Conservation (phyloP, 2,888 invertebrate species). For the Cryptocephalus primarius region DNA sequence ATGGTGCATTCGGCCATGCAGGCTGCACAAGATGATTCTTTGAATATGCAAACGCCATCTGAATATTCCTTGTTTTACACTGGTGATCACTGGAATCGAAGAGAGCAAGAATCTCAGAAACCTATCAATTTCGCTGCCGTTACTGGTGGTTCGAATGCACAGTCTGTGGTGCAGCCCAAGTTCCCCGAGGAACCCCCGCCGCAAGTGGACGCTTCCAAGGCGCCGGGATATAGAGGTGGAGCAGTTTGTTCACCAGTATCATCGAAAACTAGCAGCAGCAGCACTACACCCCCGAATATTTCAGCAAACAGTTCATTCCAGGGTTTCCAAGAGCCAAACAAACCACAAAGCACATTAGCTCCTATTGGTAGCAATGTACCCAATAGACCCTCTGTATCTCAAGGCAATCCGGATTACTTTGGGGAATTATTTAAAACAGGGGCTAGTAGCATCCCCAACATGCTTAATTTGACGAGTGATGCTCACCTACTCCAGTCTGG, state of each 20-base stretch:
- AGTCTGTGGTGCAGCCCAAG: constrained; percentile 31
- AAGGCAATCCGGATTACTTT: constrained; percentile 16
- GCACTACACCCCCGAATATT: constrained; percentile 42
- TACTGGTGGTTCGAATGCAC: constrained; percentile 42
- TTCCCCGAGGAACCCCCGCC: constrained; percentile 45
- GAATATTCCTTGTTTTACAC: constrained; percentile 88
- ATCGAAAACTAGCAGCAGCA: constrained; percentile 46
- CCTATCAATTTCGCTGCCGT: constrained; percentile 64
- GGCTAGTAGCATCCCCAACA: constrained; percentile 29
- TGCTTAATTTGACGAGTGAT: constrained; percentile 38
- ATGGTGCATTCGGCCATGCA: constrained; percentile 20
- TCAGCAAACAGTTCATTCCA: constrained; percentile 21
- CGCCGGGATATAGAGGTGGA: constrained; percentile 79
- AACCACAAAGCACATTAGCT: constrained; percentile 24
- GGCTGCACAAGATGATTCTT: constrained; percentile 6
- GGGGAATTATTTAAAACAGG: constrained; percentile 18
- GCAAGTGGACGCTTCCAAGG: constrained; percentile 78
- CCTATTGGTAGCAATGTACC: constrained; percentile 32
- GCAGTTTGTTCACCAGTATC: constrained; percentile 68
- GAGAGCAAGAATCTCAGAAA: constrained; percentile 44
- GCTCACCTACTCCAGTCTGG: constrained; percentile 29
- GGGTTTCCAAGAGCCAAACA: constrained; percentile 25
- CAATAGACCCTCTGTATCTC: constrained; percentile 23
- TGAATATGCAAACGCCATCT: constrained; percentile 40
- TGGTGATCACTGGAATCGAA: constrained; percentile 46